Base-by-base conservation (phyloP, 2,113 vertebrate species). In the Tupaia chinensis region DNA sequence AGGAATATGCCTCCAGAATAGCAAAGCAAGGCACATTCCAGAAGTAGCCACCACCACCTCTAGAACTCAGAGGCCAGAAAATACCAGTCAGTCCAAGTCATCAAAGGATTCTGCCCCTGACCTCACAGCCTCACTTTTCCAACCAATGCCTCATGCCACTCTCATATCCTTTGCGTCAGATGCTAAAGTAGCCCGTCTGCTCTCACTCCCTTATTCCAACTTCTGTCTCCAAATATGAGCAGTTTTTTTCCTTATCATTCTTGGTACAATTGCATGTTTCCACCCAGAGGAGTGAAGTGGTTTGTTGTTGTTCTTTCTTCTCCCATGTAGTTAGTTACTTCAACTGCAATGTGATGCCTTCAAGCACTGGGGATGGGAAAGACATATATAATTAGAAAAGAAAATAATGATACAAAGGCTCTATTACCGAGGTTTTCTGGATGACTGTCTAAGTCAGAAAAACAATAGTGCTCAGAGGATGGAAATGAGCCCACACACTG, bases 331-430 rank as follows among this genome's bases (percentile, higher is more conserved):
- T 95, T 29, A 63, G 65, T 95, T 89, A 91, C 82, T 97, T 95
- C 89, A 80, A 89, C 83, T 81, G 23, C 78, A 89, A 86, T 95
- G 89, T 83, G 70, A 84, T 70, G 82, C 95, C 82, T 97, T 95
- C 91, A 68, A 86, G 74, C n/a, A 58, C 4, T 77, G 80, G 44
- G 70, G 66, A 84, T 69, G 70, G 89, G 87, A 91, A 91, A 91
- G 79, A 94, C 72, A 94, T 78, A 95, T 84, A 66, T 96, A 94
- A 97, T 93, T 96, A 97, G 86, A 95, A 95, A 91, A 91, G 69
- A 76, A 96, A 97, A 80, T 95, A 93, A 89, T 85, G 32, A 92
- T 61, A 96, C 72, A 97, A 96, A 96, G 34, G 56, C 11, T 77
- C 82, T 81, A 44, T 94, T 94, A 84, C 86, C 44, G 44, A 93